Percentiles rank a stretch among this genome's conserved stretches.
phyloP scores from a whole-genome alignment of 2,113 vertebrate species.

The Etheostoma spectabile region DNA sequence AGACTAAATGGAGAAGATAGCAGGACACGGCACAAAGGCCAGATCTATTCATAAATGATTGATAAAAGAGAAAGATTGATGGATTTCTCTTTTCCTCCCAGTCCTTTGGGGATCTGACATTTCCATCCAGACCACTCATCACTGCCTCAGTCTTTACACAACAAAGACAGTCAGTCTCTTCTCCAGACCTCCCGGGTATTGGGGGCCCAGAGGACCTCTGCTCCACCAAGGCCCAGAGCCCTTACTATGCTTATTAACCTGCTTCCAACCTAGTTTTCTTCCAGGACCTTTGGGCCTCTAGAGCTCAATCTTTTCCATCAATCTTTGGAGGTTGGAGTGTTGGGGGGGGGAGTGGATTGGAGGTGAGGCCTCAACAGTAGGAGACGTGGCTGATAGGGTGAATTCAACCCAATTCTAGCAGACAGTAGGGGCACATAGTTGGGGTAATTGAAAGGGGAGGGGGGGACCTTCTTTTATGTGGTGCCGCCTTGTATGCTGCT shows the following conservation, averaged over 20 bases:
- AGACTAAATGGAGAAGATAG: slow-evolving; percentile 33
- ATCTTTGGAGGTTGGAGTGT: slow-evolving; percentile 28
- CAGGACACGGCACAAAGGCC: slow-evolving; percentile 41
- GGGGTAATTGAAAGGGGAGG: slow-evolving; percentile 11
- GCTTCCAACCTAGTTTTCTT: slow-evolving; percentile 35
- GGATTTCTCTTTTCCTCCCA: slow-evolving; percentile 57
- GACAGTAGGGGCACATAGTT: slow-evolving; percentile 50
- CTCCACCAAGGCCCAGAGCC: slow-evolving; percentile 56
- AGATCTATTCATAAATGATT: slow-evolving; percentile 65
- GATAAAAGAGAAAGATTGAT: slow-evolving; percentile 73
- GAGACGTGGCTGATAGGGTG: slow-evolving; percentile 39
- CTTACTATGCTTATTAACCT: slow-evolving; percentile 75
- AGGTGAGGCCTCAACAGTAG: slow-evolving; percentile 28
- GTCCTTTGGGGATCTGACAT: slow-evolving; percentile 76
- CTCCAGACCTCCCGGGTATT: slow-evolving; percentile 57
- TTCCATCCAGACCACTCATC: slow-evolving; percentile 73
- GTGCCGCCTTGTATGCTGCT: slow-evolving; percentile 41
- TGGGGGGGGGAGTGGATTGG: slow-evolving; percentile 31
- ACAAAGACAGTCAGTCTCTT: slow-evolving; percentile 76
- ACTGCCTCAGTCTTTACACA: slow-evolving; percentile 58
- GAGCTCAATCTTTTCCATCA: slow-evolving; percentile 32
- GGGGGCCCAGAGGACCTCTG: slow-evolving; percentile 43
- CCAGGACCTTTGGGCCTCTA: slow-evolving; percentile 45
- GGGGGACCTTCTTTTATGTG: slow-evolving; percentile 64
- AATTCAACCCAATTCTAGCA: slow-evolving; percentile 25